These are phyloP conservation scores for Lypha dubia DNA, from an alignment of 2,888 invertebrate genomes.

Conservation along the genomic window DNA sequence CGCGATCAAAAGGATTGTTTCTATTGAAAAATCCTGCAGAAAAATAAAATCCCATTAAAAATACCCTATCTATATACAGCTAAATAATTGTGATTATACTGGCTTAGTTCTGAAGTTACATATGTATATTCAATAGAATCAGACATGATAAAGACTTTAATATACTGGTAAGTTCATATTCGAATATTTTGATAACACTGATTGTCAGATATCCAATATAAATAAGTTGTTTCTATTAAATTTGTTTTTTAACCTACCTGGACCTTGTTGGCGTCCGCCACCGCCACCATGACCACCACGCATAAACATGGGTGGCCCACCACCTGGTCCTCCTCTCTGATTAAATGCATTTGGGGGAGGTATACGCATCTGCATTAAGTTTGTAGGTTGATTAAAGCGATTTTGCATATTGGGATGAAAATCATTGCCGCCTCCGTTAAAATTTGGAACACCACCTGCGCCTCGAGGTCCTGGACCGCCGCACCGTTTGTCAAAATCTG, in stretches of 20 bases:
- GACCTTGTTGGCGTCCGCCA: slow-evolving; percentile 78
- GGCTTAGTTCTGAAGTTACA: no score
- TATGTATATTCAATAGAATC: no score
- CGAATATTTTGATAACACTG: no score
- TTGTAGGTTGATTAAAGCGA: slow-evolving; percentile 82
- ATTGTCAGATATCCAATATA: no score
- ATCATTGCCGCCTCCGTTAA: slow-evolving; percentile 77
- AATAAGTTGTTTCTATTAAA: no score
- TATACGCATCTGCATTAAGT: slow-evolving; percentile 82
- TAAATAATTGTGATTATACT: no score
- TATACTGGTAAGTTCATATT: no score
- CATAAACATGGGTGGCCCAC: slow-evolving; percentile 74
- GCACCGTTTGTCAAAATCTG: slow-evolving; percentile 81
- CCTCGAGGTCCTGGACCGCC: slow-evolving; percentile 65
- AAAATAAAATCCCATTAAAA: background rate
- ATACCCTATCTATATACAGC: no score
- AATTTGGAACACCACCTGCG: slow-evolving; percentile 72
- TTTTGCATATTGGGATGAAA: slow-evolving; percentile 82
- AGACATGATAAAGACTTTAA: no score
- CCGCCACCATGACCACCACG: slow-evolving; percentile 75
- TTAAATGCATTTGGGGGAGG: slow-evolving; percentile 81
- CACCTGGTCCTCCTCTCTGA: slow-evolving; percentile 79
- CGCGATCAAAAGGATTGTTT: slow-evolving; percentile 80
- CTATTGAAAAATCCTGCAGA: slow-evolving; percentile 79
- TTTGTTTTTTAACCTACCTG: slow-evolving; percentile 75